Conservation (phyloP, 2,888 invertebrate species). For the Erebia aethiops region DNA sequence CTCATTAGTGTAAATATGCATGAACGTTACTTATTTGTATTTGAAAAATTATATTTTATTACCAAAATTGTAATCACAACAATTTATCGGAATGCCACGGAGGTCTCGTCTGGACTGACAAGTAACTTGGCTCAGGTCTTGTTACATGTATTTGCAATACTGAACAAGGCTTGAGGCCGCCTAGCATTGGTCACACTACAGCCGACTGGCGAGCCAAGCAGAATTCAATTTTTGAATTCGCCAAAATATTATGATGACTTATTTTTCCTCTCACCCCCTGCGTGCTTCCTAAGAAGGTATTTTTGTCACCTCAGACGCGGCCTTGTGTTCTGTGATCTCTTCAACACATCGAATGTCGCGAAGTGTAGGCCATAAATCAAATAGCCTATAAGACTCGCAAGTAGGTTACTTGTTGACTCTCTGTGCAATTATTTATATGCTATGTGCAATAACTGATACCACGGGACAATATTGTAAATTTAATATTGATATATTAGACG, state of each 20-base stretch:
- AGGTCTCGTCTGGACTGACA: conserved; percentile 8
- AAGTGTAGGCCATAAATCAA: not conserved
- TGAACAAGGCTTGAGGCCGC: not conserved
- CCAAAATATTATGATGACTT: not conserved
- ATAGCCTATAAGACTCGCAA: conserved; percentile 11
- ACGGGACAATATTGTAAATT: conserved; percentile 2
- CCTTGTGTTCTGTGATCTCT: conserved; percentile 35
- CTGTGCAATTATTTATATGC: conserved; percentile 35
- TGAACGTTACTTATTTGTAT: conserved; percentile 44
- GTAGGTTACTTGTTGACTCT: conserved; percentile 21
- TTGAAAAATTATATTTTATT: conserved; percentile 26
- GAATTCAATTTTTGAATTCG: not conserved
- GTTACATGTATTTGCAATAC: not conserved
- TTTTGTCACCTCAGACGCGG: conserved; percentile 9
- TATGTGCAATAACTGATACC: conserved; percentile 35
- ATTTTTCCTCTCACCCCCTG: not conserved
- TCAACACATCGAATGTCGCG: conserved; percentile 34
- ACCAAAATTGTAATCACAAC: conserved; percentile 24
- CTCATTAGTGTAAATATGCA: conserved; percentile 46
- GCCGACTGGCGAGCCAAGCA: no score
- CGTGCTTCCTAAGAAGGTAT: not conserved
- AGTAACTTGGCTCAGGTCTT: not conserved
- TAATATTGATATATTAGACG: conserved; percentile 1
- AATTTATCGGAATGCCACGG: conserved; percentile 8
- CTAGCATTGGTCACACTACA: not conserved